Base-by-base conservation (phyloP, 2,888 invertebrate genomes). In the Mantis religiosa region DNA sequence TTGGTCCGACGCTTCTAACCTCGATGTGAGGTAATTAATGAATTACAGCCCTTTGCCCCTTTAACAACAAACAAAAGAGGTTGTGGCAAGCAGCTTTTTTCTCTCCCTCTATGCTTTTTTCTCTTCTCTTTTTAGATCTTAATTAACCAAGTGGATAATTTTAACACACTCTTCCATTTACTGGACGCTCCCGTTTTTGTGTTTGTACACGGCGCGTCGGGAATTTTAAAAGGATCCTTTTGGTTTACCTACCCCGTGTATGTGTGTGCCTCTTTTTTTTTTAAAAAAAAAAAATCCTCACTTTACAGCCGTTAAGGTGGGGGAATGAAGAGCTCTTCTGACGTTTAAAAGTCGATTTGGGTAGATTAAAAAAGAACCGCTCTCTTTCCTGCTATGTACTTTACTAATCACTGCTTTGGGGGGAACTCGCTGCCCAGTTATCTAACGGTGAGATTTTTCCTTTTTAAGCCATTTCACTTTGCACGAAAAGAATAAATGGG, bases 1-100 rank as follows among this genome's bases (percentile, higher is more conserved):
- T 71, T 25, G 54, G 54, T 71, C 54, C 54, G n/a, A n/a, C 20
- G 47, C 54, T n/a, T 27, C 82, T n/a, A 86, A 82, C 82, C 82
- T 41, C 87, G 82, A 87, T 82, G 28, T 71, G 82, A n/a, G 81
- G 87, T 82, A 87, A 87, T 87, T 87, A 87, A 34, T 82, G 87
- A 34, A 82, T 82, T 82, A 82, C 28, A n/a, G n/a, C 14, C 54
- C 54, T 71, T 71, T 71, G 54, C 54, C 8, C 54, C 20, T 71
- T 71, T 71, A 71, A 71, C 54, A 71, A 71, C 54, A 71, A 71
- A 71, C 54, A 71, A 71, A 71, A 71, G 54, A 30, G 34, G 30
- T 82, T 86, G 71, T 30, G 81, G n/a, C 28, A 81, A 8, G 15
- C 41, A 20, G 34, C 20, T 34, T 41, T 71, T 71, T 71, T 71